Conservation (phyloP, 2,113 vertebrate genomes). For the Microcebus lehilahytsara region DNA sequence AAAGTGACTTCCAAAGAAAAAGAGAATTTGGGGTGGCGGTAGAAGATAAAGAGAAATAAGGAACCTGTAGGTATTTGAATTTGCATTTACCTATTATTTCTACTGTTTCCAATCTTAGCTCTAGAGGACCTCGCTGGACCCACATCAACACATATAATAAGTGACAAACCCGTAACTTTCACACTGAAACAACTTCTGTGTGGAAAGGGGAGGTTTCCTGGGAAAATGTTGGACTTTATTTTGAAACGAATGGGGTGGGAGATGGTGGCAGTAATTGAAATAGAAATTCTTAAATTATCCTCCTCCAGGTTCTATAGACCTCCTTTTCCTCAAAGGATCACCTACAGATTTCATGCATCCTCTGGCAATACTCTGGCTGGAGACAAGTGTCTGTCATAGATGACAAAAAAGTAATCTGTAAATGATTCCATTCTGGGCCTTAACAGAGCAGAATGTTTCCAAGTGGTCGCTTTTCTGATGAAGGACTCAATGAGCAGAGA, state of each 20-base stretch:
- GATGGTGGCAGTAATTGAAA: background rate
- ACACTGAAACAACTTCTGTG: background rate
- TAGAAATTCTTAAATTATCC: conserved; percentile 32
- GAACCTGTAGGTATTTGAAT: background rate
- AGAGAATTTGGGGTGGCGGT: background rate
- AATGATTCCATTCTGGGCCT: conserved; percentile 68
- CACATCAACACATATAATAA: background rate
- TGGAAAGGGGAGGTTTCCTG: background rate
- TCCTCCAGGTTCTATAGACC: conserved; percentile 20
- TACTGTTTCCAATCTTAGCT: background rate
- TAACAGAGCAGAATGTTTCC: conserved; percentile 69
- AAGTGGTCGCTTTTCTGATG: conserved; percentile 66
- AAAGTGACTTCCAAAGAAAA: background rate
- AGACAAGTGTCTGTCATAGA: conserved; percentile 28
- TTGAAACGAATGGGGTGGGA: conserved; percentile 40
- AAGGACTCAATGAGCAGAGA: conserved; percentile 76
- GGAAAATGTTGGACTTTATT: background rate
- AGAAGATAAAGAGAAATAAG: background rate
- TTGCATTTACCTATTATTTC: background rate
- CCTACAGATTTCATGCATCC: conserved; percentile 77
- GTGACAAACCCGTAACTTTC: background rate
- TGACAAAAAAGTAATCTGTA: conserved; percentile 73
- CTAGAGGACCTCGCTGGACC: background rate
- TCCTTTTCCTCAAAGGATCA: conserved; percentile 68
- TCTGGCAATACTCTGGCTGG: conserved; percentile 75